These are phyloP conservation scores for Halcyon smyrnensis DNA, from an alignment of 2,797 vertebrate genomes.

Conservation along the genomic window DNA sequence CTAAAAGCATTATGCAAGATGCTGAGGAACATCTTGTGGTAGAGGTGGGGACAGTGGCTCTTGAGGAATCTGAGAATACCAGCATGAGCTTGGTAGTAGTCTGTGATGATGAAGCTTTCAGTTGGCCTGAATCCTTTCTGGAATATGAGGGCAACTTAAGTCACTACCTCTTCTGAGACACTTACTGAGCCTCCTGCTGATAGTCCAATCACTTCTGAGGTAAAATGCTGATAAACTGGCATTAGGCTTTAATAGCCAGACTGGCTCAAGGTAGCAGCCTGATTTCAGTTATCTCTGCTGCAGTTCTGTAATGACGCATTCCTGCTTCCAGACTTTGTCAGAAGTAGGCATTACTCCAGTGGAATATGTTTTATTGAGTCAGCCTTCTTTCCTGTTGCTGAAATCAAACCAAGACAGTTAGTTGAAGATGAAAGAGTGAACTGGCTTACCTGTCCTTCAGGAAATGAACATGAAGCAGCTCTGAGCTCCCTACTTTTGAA, in stretches of 20 bases:
- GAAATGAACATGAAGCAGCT: neutral
- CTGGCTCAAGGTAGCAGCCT: neutral
- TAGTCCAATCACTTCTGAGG: neutral
- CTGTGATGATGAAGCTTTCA: conserved; percentile 75
- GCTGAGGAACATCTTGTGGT: neutral
- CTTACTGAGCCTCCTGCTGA: conserved; percentile 31
- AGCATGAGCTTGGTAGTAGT: conserved; percentile 57
- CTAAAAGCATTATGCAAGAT: neutral
- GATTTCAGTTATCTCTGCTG: neutral
- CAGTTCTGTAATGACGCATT: neutral
- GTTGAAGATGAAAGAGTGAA: neutral
- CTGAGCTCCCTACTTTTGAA: neutral
- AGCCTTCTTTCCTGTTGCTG: neutral
- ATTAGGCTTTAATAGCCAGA: neutral
- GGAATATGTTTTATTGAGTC: neutral
- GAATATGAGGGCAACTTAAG: conserved; percentile 82
- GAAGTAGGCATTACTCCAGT: neutral
- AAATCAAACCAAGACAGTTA: neutral
- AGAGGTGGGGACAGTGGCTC: neutral
- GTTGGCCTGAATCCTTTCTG: conserved; percentile 75
- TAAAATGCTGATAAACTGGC: neutral
- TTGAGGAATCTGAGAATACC: neutral
- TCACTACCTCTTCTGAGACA: conserved; percentile 98
- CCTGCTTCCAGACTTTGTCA: neutral
- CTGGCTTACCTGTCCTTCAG: neutral